These are phyloP conservation scores for Podilymbus podiceps DNA, from an alignment of 2,113 vertebrate genomes.

Conservation along the genomic window DNA sequence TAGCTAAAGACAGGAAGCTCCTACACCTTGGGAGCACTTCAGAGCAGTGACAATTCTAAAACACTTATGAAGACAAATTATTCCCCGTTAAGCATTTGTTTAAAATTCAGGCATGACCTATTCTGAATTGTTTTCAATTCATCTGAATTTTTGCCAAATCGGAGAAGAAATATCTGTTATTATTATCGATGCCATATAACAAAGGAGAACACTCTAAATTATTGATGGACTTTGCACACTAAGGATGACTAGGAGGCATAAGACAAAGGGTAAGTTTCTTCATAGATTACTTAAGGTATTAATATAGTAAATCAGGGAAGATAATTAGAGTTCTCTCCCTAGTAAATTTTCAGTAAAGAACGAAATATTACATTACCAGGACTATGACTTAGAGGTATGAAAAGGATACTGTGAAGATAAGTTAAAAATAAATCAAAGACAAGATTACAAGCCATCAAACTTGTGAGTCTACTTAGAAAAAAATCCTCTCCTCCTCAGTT, in stretches of 20 bases:
- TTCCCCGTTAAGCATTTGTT: neutral
- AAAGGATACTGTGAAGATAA: neutral
- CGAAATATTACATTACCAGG: neutral
- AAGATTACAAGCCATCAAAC: neutral
- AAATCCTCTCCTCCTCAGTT: neutral
- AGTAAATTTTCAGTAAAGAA: neutral
- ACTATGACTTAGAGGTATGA: neutral
- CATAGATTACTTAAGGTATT: neutral
- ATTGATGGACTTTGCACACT: neutral
- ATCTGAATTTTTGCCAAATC: neutral
- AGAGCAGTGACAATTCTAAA: neutral
- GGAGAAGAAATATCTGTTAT: neutral
- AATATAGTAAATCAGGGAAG: neutral
- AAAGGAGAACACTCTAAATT: neutral
- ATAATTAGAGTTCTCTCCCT: neutral
- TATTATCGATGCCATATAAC: neutral
- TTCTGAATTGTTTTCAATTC: neutral
- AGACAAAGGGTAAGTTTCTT: neutral
- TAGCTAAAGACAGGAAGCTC: neutral
- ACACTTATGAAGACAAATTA: neutral
- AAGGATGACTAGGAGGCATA: neutral
- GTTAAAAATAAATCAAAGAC: neutral
- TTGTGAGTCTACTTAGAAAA: neutral
- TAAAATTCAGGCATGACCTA: neutral
- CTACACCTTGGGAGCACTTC: neutral